Base-by-base conservation (phyloP, 1,140 invertebrate genomes). In the Dendrolimus kikuchii region DNA sequence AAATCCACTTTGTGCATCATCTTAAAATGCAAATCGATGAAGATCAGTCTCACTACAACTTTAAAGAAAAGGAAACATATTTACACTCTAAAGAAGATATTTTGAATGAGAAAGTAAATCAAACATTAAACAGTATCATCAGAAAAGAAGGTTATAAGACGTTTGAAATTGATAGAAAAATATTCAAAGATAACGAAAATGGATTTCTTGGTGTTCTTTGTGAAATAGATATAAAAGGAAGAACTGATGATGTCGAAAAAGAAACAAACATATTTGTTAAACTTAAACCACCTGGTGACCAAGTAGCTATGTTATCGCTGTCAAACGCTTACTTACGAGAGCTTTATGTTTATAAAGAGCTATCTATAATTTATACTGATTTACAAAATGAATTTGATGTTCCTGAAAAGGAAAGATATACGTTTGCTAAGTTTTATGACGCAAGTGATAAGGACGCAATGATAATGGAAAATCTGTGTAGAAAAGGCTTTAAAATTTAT, bases 251-350 rank as follows among this genome's bases (percentile, higher is more conserved):
- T 8, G 53, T 51, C 6, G 44, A 53, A 2, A 65, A 60, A 52
- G 56, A 60, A 46, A 65, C 46, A 38, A 58, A 68, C 43, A 8
- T 74, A 4, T 74, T 74, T 40, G 42, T 74, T 6, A 74, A 74
- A 57, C 42, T 47, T 42, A 53, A 52, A n/a, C 47, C 55, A 42
- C 7, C 42, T 4, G 41, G 50, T 36, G 42, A 51, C 36, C 7
- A 53, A 5, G 5, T 60, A 23, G 53, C 48, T 6, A 44, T 62
- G 5, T 2, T 66, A 7, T 51, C 57, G 6, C 5, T 66, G 0
- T 8, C 40, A 0, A 53, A 60, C 7, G 36, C 51, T 8, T 65
- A 61, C 43, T 23, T 7, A 0, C 59, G 41, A 8, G 64, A 67
- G 54, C 46, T 62, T 7, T 70, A 60, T 40, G 44, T 59, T 37